phyloP scores from a whole-genome alignment of 2,797 vertebrate species.

The Notolepis coatsorum region DNA sequence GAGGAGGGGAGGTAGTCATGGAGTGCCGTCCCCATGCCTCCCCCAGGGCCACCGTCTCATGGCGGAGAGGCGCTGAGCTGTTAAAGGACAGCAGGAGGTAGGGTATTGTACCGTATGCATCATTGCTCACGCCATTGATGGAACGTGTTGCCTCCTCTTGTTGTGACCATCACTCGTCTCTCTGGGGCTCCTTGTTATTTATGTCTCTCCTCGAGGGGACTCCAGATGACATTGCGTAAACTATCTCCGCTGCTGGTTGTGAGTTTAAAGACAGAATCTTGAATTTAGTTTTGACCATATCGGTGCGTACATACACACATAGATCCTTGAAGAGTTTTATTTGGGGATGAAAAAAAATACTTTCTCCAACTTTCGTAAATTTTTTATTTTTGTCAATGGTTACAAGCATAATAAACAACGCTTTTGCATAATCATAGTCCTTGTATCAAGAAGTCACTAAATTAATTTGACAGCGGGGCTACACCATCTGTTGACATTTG shows the following conservation, averaged over 20 bases:
- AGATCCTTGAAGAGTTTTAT: too few relatives aligned
- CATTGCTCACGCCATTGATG: conserved; percentile 34
- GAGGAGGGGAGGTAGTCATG: conserved; percentile 84
- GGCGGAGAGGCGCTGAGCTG: conserved; percentile 80
- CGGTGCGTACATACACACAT: too few relatives aligned
- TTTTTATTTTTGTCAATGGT: too few relatives aligned
- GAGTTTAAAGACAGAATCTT: too few relatives aligned
- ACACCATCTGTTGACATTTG: too few relatives aligned
- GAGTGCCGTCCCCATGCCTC: conserved; percentile 86
- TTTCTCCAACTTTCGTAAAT: too few relatives aligned
- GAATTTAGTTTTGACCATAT: too few relatives aligned
- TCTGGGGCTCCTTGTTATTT: conserved; percentile 47
- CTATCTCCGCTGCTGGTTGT: conserved; percentile 1
- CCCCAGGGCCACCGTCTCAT: conserved; percentile 83
- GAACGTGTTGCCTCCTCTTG: conserved; percentile 38
- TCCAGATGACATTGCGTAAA: conserved; percentile 33
- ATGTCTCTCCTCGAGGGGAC: conserved; percentile 45
- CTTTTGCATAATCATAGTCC: too few relatives aligned
- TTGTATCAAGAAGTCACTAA: too few relatives aligned
- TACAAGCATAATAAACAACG: too few relatives aligned
- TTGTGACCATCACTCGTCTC: conserved; percentile 42
- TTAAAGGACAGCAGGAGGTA: conserved; percentile 84
- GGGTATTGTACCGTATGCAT: conserved; percentile 26
- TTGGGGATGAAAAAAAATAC: too few relatives aligned
- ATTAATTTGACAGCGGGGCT: too few relatives aligned